phyloP scores from a whole-genome alignment of 2,113 vertebrate genomes.

The Brachypteracias leptosomus region DNA sequence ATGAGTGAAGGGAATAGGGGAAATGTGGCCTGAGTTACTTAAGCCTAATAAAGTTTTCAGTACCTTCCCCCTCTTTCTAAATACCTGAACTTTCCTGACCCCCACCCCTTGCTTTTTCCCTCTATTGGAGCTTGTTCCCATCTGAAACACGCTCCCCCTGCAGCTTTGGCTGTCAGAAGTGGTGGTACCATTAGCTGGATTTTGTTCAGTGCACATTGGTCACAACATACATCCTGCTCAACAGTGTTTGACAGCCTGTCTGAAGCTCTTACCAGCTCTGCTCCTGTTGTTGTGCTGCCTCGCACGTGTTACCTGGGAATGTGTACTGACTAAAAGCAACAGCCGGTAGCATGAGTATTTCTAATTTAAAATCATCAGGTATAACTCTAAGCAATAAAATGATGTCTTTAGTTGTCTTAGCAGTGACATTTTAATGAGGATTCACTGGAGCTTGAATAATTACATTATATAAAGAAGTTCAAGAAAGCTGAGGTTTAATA shows the following conservation, averaged over 20 bases:
- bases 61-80: slow-evolving; percentile 54
- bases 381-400: neutral
- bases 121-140: neutral
- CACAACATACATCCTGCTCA: slow-evolving; percentile 3
- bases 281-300: neutral
- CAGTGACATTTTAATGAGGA: neutral
- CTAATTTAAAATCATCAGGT: neutral
- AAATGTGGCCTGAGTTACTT: slow-evolving; percentile 50
- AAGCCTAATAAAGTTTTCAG: slow-evolving; percentile 61
- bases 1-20: slow-evolving; percentile 58
- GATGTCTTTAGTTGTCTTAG: neutral
- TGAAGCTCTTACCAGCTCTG: neutral
- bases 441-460: slow-evolving; percentile 13
- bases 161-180: slow-evolving; percentile 59
- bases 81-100: slow-evolving; percentile 72
- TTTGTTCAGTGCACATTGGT: neutral
- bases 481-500: slow-evolving; percentile 1
- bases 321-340: neutral
- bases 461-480: slow-evolving; percentile 14
- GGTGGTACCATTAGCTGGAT: slow-evolving; percentile 70
- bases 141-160: neutral
- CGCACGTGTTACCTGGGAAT: neutral
- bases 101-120: slow-evolving; percentile 45
- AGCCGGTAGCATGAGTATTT: neutral
- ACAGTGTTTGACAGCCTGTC: slow-evolving; percentile 21